phyloP scores from a whole-genome alignment of 2,113 vertebrate genomes.

The Phoxinus phoxinus region DNA sequence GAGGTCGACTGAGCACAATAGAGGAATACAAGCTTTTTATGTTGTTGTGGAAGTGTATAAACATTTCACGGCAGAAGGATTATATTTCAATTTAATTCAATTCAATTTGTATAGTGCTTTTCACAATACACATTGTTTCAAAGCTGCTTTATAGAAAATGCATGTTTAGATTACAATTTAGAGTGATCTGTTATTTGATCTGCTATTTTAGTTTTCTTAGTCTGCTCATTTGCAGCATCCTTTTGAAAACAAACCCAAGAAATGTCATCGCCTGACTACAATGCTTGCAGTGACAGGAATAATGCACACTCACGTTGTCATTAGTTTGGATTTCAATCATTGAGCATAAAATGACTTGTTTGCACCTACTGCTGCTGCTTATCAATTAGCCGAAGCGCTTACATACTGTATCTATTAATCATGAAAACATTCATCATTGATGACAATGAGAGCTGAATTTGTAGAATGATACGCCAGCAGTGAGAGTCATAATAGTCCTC shows the following conservation, averaged over 20 bases:
- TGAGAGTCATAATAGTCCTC: slow-evolving; percentile 8
- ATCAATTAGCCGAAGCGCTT: slow-evolving; percentile 1
- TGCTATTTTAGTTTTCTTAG: too few relatives aligned
- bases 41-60: neutral
- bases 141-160: too few relatives aligned
- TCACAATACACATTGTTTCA: too few relatives aligned
- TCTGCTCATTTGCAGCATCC: neutral
- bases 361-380: slow-evolving; percentile 7
- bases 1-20: slow-evolving; percentile 47
- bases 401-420: neutral
- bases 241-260: neutral
- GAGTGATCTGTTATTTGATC: too few relatives aligned
- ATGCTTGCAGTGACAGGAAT: neutral
- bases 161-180: too few relatives aligned
- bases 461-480: neutral
- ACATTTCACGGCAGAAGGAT: neutral
- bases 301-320: neutral
- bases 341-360: slow-evolving; percentile 4
- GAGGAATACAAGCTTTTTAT: slow-evolving; percentile 14
- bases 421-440: neutral
- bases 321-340: neutral
- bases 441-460: slow-evolving; percentile 3
- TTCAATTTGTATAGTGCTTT: too few relatives aligned
- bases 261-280: neutral
- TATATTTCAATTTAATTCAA: neutral